A percentile compares a stretch with the other conserved stretches of the same genome.
Evolutionary conservation across 2,113 vertebrate species (phyloP).

Genomic region (Clarias gariepinus): DNA sequence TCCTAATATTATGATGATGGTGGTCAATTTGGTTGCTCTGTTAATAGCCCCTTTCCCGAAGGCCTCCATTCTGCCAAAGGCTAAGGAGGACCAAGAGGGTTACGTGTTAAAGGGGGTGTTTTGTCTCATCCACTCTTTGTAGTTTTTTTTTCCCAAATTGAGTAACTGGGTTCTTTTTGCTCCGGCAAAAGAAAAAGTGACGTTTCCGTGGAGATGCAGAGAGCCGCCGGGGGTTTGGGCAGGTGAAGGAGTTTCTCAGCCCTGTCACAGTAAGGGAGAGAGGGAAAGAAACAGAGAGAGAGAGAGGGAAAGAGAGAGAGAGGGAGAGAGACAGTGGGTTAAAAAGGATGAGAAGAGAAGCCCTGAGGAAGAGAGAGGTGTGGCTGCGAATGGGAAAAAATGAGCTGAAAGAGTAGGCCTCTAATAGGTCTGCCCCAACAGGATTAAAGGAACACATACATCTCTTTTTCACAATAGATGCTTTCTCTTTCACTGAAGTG

Average conservation of each 20-base stretch:
- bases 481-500: slow-evolving; percentile 58
- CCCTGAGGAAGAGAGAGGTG: slow-evolving; percentile 17
- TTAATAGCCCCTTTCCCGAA: background rate
- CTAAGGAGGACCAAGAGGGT: background rate
- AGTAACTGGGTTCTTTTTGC: slow-evolving; percentile 57
- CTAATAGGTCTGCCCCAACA: slow-evolving; percentile 22
- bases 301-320: slow-evolving; percentile 24
- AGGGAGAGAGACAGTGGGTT: slow-evolving; percentile 41
- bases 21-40: background rate
- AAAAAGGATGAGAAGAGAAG: slow-evolving; percentile 2
- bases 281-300: background rate
- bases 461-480: slow-evolving; percentile 48
- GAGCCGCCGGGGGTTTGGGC: slow-evolving; percentile 45
- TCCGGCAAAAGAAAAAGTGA: slow-evolving; percentile 13
- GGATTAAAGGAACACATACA: slow-evolving; percentile 64
- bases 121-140: slow-evolving; percentile 52
- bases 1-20: background rate
- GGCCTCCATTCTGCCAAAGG: background rate
- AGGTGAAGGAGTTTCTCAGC: slow-evolving; percentile 67
- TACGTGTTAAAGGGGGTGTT: slow-evolving; percentile 26
- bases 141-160: slow-evolving; percentile 37
- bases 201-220: slow-evolving; percentile 58
- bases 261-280: slow-evolving; percentile 32
- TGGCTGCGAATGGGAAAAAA: slow-evolving; percentile 42
- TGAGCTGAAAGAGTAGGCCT: slow-evolving; percentile 26